A percentile compares a stretch with the other conserved stretches of the same genome.
These are phyloP conservation scores for Orchestia grillus DNA, from an alignment of 1,140 invertebrate genomes.

Conservation along the genomic window DNA sequence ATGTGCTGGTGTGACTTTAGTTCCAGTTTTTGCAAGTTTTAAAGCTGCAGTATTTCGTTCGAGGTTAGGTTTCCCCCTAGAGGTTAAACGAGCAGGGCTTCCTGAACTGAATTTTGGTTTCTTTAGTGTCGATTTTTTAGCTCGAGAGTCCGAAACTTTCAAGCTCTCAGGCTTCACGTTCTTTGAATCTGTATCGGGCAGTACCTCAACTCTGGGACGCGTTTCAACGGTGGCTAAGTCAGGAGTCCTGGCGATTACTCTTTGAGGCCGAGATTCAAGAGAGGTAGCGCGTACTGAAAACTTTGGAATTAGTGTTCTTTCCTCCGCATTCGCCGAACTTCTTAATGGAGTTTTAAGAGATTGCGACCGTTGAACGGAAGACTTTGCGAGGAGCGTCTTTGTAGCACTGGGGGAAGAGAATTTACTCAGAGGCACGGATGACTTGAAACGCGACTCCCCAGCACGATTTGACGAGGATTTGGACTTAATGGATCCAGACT, in stretches of 20 bases:
- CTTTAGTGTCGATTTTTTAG: background rate
- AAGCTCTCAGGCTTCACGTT: background rate
- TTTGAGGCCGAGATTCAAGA: background rate
- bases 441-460: background rate
- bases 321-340: background rate
- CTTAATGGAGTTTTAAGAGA: conserved; percentile 6
- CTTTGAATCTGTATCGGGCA: background rate
- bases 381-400: background rate
- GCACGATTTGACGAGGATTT: background rate
- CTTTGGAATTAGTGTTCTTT: background rate
- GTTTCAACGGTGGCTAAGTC: background rate
- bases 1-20: background rate
- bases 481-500: background rate
- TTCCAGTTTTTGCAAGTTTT: background rate
- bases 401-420: background rate
- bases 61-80: background rate
- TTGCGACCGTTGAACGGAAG: background rate
- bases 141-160: background rate
- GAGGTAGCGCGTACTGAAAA: background rate
- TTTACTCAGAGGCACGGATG: background rate
- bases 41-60: background rate
- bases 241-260: background rate
- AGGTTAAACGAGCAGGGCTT: background rate
- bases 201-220: background rate
- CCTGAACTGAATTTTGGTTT: background rate